phyloP scores from a whole-genome alignment of 1,140 invertebrate species.

The Wasmannia auropunctata region DNA sequence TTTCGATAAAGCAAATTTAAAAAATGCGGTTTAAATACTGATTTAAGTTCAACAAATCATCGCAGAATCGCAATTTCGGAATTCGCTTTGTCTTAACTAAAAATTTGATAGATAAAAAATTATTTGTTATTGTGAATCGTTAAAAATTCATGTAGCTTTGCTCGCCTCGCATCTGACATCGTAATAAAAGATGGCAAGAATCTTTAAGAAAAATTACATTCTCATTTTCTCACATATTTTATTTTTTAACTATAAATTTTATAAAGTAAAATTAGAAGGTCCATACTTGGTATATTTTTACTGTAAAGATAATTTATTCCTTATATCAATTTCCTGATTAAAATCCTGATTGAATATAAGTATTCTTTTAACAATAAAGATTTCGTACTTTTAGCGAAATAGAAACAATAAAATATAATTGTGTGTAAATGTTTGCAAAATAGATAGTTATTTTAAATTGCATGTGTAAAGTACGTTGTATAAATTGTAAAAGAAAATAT shows the following conservation, averaged over 20 bases:
- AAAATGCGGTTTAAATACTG: neutral
- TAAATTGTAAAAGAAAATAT: slow-evolving; percentile 40
- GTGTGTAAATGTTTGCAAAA: neutral
- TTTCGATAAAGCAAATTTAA: neutral
- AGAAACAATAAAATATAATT: slow-evolving; percentile 13
- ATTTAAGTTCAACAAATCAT: neutral
- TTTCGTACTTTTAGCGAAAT: neutral
- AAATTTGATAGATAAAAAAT: neutral
- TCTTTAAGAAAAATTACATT: neutral
- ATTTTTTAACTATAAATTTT: slow-evolving; percentile 26
- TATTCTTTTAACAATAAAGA: slow-evolving; percentile 32
- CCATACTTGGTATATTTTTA: slow-evolving; percentile 1
- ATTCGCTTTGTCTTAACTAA: neutral
- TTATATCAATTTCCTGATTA: slow-evolving; percentile 19
- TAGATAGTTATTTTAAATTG: slow-evolving; percentile 22
- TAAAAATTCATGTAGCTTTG: neutral
- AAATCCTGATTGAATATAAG: slow-evolving; percentile 30
- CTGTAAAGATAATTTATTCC: neutral
- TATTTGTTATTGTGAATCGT: neutral
- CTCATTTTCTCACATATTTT: slow-evolving; percentile 20
- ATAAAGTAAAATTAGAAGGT: neutral
- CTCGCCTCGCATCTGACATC: neutral
- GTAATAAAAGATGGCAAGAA: neutral
- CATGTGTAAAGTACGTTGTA: too few species aligned
- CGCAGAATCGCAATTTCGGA: neutral